A percentile compares a stretch with the other conserved stretches of the same genome.
These are phyloP conservation scores for Arctia plantaginis DNA, from an alignment of 2,888 invertebrate genomes.

Conservation along the genomic window DNA sequence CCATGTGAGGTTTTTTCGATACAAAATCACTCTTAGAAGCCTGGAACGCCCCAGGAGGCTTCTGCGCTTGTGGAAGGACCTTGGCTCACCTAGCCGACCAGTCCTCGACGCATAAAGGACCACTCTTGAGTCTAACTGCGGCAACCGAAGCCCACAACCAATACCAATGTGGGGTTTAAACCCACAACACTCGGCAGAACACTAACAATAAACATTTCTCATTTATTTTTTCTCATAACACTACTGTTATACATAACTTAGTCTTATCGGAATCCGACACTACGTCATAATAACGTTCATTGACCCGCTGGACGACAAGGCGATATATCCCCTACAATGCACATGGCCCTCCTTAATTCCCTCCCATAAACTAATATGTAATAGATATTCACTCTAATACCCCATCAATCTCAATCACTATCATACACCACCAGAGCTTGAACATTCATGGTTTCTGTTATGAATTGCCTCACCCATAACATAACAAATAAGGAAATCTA, in stretches of 20 bases:
- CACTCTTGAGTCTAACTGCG: too few relatives aligned
- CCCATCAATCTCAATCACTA: constrained; percentile 42
- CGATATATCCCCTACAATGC: not conserved
- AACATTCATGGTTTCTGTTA: constrained; percentile 6
- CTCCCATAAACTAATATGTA: constrained; percentile 39
- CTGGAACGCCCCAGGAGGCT: too few relatives aligned
- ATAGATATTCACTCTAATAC: constrained; percentile 52
- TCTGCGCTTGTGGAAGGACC: too few relatives aligned
- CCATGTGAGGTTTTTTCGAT: too few relatives aligned
- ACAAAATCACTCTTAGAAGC: too few relatives aligned
- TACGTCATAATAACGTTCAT: not conserved
- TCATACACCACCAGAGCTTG: constrained; percentile 4
- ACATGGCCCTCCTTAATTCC: not conserved
- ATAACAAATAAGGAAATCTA: not conserved
- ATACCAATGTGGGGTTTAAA: too few relatives aligned
- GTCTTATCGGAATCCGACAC: not conserved
- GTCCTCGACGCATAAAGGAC: too few relatives aligned
- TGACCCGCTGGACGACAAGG: constrained; percentile 8
- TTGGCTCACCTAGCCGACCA: too few relatives aligned
- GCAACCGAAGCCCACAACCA: too few relatives aligned
- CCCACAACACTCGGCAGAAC: too few relatives aligned
- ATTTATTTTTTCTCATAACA: not conserved
- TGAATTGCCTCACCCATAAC: not conserved
- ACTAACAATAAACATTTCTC: not conserved
- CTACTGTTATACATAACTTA: not conserved